Evolutionary conservation across 2,113 vertebrate genomes (phyloP).

Genomic region (Neolamprologus hecqui): DNA sequence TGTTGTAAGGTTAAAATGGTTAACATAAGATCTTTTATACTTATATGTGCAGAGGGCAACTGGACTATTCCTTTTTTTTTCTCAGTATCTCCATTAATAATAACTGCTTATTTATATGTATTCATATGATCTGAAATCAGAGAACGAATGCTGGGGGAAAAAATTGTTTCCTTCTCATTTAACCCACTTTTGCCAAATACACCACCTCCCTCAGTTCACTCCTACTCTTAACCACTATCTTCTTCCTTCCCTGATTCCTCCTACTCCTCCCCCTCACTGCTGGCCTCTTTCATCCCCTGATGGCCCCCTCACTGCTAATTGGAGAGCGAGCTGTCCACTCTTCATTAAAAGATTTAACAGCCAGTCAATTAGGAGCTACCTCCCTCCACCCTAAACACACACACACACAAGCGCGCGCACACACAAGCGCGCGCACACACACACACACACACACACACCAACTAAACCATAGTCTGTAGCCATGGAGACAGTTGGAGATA

Average conservation of each 20-base stretch:
- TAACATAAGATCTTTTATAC: neutral
- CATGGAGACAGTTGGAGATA: constrained; percentile 45
- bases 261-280: neutral
- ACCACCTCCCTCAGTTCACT: neutral
- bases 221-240: neutral
- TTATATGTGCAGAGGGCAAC: neutral
- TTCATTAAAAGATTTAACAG: constrained; percentile 66
- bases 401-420: neutral
- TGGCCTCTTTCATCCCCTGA: constrained; percentile 18
- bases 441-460: neutral
- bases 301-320: constrained; percentile 52
- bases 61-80: neutral
- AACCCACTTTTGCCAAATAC: neutral
- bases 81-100: neutral
- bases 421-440: neutral
- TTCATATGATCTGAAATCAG: neutral
- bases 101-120: neutral
- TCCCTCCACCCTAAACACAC: constrained; percentile 9
- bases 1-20: neutral
- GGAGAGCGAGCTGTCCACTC: constrained; percentile 46
- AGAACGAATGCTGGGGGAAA: neutral
- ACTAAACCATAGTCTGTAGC: constrained; percentile 28
- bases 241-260: neutral
- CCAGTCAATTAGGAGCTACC: constrained; percentile 63
- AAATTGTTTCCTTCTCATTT: neutral